Percentiles rank a stretch among this genome's conserved stretches.
phyloP scores from a whole-genome alignment of 1,140 invertebrate species.

The Solenopsis invicta region DNA sequence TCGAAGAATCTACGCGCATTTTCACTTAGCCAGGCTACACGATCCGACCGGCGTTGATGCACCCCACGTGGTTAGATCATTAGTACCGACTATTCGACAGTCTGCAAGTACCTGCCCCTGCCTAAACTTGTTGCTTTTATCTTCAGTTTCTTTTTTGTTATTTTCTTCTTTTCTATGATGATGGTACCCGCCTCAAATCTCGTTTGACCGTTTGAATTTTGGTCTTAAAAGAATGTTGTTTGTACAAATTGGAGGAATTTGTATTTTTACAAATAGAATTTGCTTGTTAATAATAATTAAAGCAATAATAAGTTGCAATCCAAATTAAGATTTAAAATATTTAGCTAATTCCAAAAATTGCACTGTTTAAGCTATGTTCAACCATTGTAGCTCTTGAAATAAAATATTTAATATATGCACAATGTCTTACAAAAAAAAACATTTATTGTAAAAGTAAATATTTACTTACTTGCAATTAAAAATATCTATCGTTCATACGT shows the following conservation, averaged over 20 bases:
- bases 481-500: not conserved
- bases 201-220: not conserved
- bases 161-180: slow-evolving; percentile 17
- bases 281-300: slow-evolving; percentile 11
- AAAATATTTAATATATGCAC: not conserved
- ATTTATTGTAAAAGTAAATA: not conserved
- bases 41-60: slow-evolving; percentile 77
- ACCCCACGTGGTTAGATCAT: slow-evolving; percentile 80
- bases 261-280: not conserved
- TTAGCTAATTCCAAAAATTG: not conserved
- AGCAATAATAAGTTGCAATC: not conserved
- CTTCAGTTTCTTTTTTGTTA: slow-evolving; percentile 40
- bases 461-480: not conserved
- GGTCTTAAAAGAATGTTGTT: not conserved
- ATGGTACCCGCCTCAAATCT: not conserved
- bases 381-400: not conserved
- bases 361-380: not conserved
- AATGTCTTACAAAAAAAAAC: not conserved
- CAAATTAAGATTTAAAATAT: not conserved
- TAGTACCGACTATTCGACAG: slow-evolving; percentile 82
- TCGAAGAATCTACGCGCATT: slow-evolving; percentile 84
- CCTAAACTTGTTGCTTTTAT: not conserved
- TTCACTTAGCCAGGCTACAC: slow-evolving; percentile 86
- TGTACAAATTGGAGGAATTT: not conserved
- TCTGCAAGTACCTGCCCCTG: slow-evolving; percentile 73